Percentiles rank a stretch among this genome's conserved stretches.
phyloP scores from a whole-genome alignment of 2,888 invertebrate species.

The Netelia virgata region DNA sequence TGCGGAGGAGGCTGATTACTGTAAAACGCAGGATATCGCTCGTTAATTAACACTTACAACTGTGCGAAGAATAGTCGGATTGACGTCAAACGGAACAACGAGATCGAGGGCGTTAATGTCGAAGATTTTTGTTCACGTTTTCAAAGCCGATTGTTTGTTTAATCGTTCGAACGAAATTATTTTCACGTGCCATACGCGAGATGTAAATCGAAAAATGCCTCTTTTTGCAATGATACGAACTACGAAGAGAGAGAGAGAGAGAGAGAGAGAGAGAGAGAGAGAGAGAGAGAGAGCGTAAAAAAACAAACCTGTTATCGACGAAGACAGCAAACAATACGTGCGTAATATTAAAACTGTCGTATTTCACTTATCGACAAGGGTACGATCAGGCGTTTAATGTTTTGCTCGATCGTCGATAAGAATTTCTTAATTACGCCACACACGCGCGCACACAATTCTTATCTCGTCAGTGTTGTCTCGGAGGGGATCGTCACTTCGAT shows the following conservation, averaged over 20 bases:
- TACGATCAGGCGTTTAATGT: not conserved
- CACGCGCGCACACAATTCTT: not conserved
- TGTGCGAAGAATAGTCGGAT: not conserved
- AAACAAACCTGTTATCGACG: not conserved
- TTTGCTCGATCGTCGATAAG: not conserved
- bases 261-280: not conserved
- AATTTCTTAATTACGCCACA: slow-evolving; percentile 20
- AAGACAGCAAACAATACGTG: not conserved
- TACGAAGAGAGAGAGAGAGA: not conserved
- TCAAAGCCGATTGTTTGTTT: not conserved
- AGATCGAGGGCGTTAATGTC: not conserved
- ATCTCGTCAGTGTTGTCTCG: too few relatives aligned
- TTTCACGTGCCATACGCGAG: not conserved
- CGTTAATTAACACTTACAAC: not conserved
- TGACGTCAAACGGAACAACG: not conserved
- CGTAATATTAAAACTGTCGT: not conserved
- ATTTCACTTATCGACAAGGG: slow-evolving; percentile 12
- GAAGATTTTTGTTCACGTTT: not conserved
- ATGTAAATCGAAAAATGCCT: too few relatives aligned
- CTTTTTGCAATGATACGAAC: too few relatives aligned
- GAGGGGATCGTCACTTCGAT: too few relatives aligned
- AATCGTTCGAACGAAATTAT: not conserved
- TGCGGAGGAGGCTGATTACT: not conserved
- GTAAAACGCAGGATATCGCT: not conserved
- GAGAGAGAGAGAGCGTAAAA: not conserved